Percentiles rank a stretch among this genome's conserved stretches.
These are phyloP conservation scores for Myripristis jacobus DNA, from an alignment of 2,797 vertebrate species.

Conservation along the genomic window DNA sequence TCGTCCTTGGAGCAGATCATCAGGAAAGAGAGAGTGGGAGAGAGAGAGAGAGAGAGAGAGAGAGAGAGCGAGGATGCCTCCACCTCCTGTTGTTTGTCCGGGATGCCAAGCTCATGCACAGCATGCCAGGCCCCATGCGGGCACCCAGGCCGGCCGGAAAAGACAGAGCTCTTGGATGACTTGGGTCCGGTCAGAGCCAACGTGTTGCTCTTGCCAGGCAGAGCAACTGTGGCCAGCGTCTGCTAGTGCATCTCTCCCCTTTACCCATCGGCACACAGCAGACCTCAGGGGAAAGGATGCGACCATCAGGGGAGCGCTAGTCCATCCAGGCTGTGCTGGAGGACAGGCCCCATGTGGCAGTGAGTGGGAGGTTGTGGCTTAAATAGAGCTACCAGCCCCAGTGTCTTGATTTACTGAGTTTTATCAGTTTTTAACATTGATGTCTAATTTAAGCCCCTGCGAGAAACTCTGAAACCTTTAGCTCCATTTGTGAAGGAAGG, in stretches of 20 bases:
- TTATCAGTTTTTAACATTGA: constrained; percentile 50
- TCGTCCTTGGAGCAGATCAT: constrained; percentile 78
- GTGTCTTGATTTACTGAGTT: constrained; percentile 48
- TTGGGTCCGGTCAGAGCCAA: constrained; percentile 64
- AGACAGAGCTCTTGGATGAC: constrained; percentile 82
- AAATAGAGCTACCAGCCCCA: constrained; percentile 47
- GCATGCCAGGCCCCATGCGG: constrained; percentile 80
- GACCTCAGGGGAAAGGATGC: constrained; percentile 76
- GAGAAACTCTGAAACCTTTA: too few species aligned
- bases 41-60: constrained; percentile 51
- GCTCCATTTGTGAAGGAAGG: too few species aligned
- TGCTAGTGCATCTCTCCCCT: constrained; percentile 68
- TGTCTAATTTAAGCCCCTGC: constrained; percentile 69
- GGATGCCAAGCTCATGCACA: constrained; percentile 75
- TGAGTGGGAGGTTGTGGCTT: constrained; percentile 70
- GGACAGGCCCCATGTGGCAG: constrained; percentile 65
- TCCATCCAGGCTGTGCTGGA: constrained; percentile 74
- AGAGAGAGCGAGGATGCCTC: constrained; percentile 72
- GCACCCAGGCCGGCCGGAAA: constrained; percentile 82
- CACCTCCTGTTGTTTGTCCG: constrained; percentile 77
- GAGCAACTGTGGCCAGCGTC: constrained; percentile 77
- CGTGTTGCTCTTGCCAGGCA: constrained; percentile 62
- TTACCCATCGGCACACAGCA: constrained; percentile 56
- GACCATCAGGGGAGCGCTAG: constrained; percentile 70
- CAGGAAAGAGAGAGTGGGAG: constrained; percentile 51